Conservation (phyloP, 2,113 vertebrate genomes). For the Peromyscus californicus region DNA sequence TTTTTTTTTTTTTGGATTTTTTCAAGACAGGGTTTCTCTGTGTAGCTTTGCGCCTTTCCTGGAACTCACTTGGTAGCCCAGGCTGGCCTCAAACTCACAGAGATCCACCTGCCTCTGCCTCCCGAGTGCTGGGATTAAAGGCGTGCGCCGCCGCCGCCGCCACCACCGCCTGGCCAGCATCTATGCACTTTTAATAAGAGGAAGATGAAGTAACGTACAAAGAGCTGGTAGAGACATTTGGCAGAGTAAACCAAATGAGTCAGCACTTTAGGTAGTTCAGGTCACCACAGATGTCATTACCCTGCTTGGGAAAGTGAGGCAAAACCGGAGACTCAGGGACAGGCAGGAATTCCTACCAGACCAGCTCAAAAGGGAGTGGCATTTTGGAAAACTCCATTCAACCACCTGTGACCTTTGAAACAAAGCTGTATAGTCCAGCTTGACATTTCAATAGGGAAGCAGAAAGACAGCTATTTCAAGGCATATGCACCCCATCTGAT, state of each 20-base stretch:
- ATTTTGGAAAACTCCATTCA: background rate
- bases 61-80: no score
- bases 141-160: no score
- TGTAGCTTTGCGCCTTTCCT: no score
- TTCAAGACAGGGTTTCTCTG: no score
- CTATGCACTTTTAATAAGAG: background rate
- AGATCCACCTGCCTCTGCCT: no score
- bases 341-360: background rate
- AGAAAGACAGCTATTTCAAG: background rate
- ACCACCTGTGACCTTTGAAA: background rate
- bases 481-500: background rate
- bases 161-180: no score
- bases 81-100: no score
- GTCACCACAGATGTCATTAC: background rate
- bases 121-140: no score
- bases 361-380: background rate
- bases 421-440: background rate
- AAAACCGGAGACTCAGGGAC: background rate
- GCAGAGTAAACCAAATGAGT: background rate
- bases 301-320: background rate
- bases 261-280: background rate
- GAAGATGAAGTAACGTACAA: background rate
- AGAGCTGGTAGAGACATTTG: background rate
- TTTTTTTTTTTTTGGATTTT: no score
- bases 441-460: background rate